Evolutionary conservation across 2,797 vertebrate genomes (phyloP), one percentile per base, ranked within the genome.

Genomic region (Telmatherina bonti): DNA sequence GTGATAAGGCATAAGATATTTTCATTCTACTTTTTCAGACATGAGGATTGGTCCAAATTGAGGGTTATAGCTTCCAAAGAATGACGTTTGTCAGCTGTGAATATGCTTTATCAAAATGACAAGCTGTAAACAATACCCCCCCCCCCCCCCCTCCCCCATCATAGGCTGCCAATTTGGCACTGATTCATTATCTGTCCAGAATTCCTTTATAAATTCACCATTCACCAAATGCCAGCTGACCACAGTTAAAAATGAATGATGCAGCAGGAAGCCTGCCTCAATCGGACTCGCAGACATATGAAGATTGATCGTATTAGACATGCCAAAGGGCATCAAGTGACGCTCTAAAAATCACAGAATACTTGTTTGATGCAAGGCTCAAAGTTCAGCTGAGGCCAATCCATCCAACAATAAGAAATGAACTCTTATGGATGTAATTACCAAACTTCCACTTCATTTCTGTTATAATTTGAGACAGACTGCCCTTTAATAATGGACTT

Each of bases 381-480:
- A 56, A 72, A 81, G 66, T 65, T 77, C 71, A 85, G 27, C 49
- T 45, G 3, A 60, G 63, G 62, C 53, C 76, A 88, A 68, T 33
- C 27, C 22, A 74, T 35, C 35, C 72, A 66, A 59, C 69, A 57
- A 76, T 71, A 74, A 76, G 41, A 60, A 77, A 83, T 47, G 61
- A 33, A 73, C 59, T 68, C 53, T 69, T 67, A 71, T 72, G 66
- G 51, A 66, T 65, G 49, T 72, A 88, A 87, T 88, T 77, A 72
- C 11, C 80, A 69, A 79, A 62, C 75, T 62, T 86, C 65, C 62
- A 70, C 69, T 78, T 86, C 67, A 87, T 89, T 84, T 83, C 57
- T 67, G 68, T 78, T 90, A 84, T 88, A 85, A 87, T 88, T 87
- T 85, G 66, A 83, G 62, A 33, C 59, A 70, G 66, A 29, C 47